These are phyloP conservation scores for Sitta carolinensis DNA, from an alignment of 2,797 vertebrate species.

Conservation along the genomic window DNA sequence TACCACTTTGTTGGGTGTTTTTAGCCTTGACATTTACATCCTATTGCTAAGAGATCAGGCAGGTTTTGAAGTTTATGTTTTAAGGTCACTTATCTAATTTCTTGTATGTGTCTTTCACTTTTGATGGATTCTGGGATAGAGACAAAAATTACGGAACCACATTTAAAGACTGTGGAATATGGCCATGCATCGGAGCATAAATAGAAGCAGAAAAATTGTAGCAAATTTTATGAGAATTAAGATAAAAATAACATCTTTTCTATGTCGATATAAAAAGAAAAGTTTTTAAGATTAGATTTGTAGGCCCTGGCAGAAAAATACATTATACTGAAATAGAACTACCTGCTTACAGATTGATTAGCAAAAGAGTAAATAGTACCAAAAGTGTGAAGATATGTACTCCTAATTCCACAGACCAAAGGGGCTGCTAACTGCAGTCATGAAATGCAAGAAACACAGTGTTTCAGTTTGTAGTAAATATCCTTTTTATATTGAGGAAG, in stretches of 20 bases:
- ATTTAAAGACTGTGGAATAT: background rate
- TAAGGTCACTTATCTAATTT: background rate
- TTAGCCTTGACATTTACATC: background rate
- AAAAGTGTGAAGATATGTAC: background rate
- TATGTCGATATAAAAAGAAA: background rate
- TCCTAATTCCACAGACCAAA: background rate
- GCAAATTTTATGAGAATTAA: background rate
- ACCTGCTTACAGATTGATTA: background rate
- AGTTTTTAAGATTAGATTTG: background rate
- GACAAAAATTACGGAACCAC: background rate
- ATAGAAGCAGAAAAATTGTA: background rate
- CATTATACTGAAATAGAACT: background rate
- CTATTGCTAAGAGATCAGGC: background rate
- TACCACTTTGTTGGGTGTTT: rapidly evolving
- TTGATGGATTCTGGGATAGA: background rate
- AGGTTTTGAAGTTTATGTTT: background rate
- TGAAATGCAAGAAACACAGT: background rate
- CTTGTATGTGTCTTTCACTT: background rate
- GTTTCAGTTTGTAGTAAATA: background rate
- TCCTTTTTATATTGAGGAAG: background rate
- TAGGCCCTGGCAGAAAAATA: background rate
- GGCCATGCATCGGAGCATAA: background rate
- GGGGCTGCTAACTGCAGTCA: rapidly evolving
- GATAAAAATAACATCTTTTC: background rate
- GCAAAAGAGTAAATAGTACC: background rate